A percentile compares a stretch with the other conserved stretches of the same genome.
Evolutionary conservation across 2,888 invertebrate species (phyloP).

Genomic region (Parthenolecanium corni): DNA sequence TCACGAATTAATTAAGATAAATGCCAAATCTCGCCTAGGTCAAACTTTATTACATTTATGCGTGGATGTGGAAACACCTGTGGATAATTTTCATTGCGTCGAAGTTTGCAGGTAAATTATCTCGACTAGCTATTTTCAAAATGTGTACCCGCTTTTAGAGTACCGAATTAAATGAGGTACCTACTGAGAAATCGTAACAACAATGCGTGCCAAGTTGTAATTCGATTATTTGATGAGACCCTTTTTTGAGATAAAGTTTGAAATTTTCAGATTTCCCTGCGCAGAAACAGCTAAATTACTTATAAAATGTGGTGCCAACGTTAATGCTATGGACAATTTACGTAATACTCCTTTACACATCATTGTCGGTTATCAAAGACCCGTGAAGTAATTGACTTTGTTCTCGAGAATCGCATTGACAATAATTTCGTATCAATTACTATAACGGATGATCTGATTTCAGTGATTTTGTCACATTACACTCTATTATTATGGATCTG

Average conservation of each 20-base stretch:
- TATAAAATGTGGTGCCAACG: slow-evolving; percentile 66
- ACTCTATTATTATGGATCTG: slow-evolving; percentile 48
- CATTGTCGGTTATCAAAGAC: slow-evolving; percentile 46
- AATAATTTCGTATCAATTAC: no score
- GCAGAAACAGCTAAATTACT: slow-evolving; percentile 59
- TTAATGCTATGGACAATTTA: slow-evolving; percentile 60
- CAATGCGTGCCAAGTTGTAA: no score
- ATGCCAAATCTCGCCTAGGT: slow-evolving; percentile 51
- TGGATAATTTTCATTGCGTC: slow-evolving; percentile 84
- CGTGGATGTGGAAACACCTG: slow-evolving; percentile 70
- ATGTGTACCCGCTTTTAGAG: no score
- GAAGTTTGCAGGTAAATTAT: slow-evolving; percentile 72
- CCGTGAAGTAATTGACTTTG: slow-evolving; percentile 40
- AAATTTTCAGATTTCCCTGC: slow-evolving; percentile 65
- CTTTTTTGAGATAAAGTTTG: not conserved
- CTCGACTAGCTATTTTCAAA: no score
- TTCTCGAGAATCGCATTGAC: not conserved
- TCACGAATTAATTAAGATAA: slow-evolving; percentile 44
- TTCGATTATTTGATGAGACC: not conserved
- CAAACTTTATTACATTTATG: slow-evolving; percentile 75
- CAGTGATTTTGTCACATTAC: slow-evolving; percentile 45
- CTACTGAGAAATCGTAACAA: no score
- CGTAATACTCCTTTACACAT: slow-evolving; percentile 69
- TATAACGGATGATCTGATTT: not conserved
- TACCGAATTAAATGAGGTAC: no score